Percentiles rank a stretch among this genome's conserved stretches.
These are phyloP conservation scores for Tridacna crocea DNA, from an alignment of 2,888 invertebrate genomes.

Conservation along the genomic window DNA sequence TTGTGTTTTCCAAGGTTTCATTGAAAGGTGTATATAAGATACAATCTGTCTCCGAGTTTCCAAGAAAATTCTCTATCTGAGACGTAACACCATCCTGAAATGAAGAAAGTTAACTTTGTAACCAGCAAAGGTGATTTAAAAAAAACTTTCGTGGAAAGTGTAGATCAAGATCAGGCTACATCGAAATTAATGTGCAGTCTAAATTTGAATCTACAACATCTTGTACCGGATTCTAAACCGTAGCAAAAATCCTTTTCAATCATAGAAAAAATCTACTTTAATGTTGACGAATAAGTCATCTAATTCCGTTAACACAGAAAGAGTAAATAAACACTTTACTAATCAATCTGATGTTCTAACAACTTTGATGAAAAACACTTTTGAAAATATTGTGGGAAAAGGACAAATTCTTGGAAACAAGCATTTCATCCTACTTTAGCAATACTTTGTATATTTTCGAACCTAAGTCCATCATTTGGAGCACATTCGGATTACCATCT, in stretches of 20 bases:
- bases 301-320: too few relatives aligned
- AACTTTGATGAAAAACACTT: too few relatives aligned
- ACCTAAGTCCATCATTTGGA: neutral
- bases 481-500: neutral
- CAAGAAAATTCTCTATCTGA: constrained; percentile 54
- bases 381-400: neutral
- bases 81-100: constrained; percentile 42
- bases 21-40: constrained; percentile 59
- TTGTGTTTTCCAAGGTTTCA: constrained; percentile 47
- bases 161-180: neutral
- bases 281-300: too few relatives aligned
- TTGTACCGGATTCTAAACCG: too few relatives aligned
- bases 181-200: too few relatives aligned
- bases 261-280: too few relatives aligned
- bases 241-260: too few relatives aligned
- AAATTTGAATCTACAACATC: too few relatives aligned
- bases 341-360: too few relatives aligned
- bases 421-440: neutral
- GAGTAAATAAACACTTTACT: too few relatives aligned
- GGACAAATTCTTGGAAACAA: neutral
- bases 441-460: neutral
- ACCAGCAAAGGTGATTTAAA: neutral
- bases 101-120: neutral
- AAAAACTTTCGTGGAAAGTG: too few relatives aligned
- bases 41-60: constrained; percentile 31